Percentiles rank a stretch among this genome's conserved stretches.
Evolutionary conservation across 2,888 invertebrate genomes (phyloP).

Genomic region (Apamea crenata): DNA sequence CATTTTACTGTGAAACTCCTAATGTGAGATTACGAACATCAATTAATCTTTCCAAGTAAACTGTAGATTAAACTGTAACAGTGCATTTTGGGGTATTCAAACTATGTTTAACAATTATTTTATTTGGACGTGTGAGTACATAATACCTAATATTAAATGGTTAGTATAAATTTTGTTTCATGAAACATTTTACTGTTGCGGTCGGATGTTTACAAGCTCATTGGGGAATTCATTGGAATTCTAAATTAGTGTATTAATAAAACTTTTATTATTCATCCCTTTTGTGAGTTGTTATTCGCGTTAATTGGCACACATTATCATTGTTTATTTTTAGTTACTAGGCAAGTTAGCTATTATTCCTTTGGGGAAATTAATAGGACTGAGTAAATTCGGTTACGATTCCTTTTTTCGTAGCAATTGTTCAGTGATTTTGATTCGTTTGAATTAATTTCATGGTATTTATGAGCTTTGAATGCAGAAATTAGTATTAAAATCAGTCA

Average conservation of each 20-base stretch:
- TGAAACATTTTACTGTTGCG: constrained; percentile 27
- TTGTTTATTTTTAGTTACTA: constrained; percentile 26
- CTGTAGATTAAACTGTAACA: constrained; percentile 35
- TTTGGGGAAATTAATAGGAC: not conserved
- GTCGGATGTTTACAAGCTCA: constrained; percentile 14
- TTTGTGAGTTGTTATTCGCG: constrained; percentile 32
- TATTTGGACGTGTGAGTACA: not conserved
- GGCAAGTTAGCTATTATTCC: not conserved
- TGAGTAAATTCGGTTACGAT: not conserved
- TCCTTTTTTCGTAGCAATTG: not conserved
- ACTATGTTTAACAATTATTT: constrained; percentile 12
- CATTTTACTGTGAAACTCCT: constrained; percentile 58
- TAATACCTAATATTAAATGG: not conserved
- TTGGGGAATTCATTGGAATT: constrained; percentile 35
- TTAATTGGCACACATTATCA: constrained; percentile 24
- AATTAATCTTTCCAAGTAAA: constrained; percentile 50
- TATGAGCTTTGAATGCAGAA: not conserved
- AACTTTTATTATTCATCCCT: constrained; percentile 23
- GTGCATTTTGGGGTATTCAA: constrained; percentile 31
- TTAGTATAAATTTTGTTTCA: constrained; percentile 11
- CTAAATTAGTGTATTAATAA: constrained; percentile 31
- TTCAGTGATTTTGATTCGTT: not conserved
- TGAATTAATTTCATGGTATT: not conserved
- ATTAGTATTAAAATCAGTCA: too few species aligned
- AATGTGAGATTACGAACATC: constrained; percentile 54